These are phyloP conservation scores for Apamea epomidion DNA, from an alignment of 2,888 invertebrate genomes.

Conservation along the genomic window DNA sequence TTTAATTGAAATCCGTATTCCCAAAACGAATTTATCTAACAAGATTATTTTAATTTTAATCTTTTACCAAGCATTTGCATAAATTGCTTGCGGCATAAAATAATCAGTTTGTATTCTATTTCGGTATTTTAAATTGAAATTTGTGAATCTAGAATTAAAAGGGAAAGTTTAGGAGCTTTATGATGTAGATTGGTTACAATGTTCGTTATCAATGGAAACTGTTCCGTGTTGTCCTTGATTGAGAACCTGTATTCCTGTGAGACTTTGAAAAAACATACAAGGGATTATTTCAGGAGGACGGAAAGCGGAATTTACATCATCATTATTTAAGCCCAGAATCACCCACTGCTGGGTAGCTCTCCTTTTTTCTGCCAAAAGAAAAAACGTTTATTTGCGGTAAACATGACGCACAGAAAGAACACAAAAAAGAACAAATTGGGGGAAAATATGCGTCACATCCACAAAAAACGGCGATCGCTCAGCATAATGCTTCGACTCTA, in stretches of 20 bases:
- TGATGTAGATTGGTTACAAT: neutral
- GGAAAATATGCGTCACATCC: too few relatives aligned
- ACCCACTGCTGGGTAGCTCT: too few relatives aligned
- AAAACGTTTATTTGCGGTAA: too few relatives aligned
- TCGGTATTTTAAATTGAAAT: slow-evolving; percentile 29
- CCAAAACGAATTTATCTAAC: slow-evolving; percentile 58
- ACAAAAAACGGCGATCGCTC: too few relatives aligned
- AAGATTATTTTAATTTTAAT: slow-evolving; percentile 65
- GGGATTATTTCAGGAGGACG: neutral
- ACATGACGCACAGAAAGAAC: too few relatives aligned
- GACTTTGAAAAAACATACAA: neutral
- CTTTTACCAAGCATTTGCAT: slow-evolving; percentile 57
- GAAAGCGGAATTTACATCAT: neutral
- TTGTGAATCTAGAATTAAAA: slow-evolving; percentile 9
- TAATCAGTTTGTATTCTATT: slow-evolving; percentile 44
- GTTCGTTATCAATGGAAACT: neutral
- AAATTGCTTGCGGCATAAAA: slow-evolving; percentile 54
- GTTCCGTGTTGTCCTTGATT: neutral
- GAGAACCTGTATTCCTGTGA: neutral
- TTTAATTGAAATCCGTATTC: slow-evolving; percentile 60
- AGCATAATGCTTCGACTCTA: too few relatives aligned
- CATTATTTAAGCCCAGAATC: neutral
- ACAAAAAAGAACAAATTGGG: too few relatives aligned
- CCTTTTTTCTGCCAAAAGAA: too few relatives aligned
- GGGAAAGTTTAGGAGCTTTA: slow-evolving; percentile 18